Base-by-base conservation (phyloP, 1,140 invertebrate species). In the Drosophila willistoni region DNA sequence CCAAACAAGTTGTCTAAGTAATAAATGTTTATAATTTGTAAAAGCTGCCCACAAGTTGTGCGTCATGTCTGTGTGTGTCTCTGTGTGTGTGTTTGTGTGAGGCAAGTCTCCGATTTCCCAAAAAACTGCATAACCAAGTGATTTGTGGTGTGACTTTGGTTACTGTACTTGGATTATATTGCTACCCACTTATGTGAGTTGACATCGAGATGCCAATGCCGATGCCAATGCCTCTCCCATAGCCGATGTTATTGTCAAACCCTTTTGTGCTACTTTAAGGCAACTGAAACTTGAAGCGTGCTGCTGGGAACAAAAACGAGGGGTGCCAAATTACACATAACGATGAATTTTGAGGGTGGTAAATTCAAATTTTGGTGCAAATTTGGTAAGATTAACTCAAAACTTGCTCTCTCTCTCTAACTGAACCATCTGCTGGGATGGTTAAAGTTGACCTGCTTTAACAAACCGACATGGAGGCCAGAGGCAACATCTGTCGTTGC, bases 21-120 rank as follows among this genome's bases (percentile, higher is more conserved):
- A 71, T 77, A 71, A 64, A 62, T 77, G 79, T 64, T 71, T 71
- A 70, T 73, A 67, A 77, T 70, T 81, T 77, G 66, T 77, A 81
- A 68, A 42, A 36, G 22, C 13, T 14, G 6, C 25, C n/a, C 54
- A 17, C 42, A 44, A 47, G 36, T 39, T 44, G 44, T 67, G 60
- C 69, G 73, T 77, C 54, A 54, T 60, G 25, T 60, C 51, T 64
- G 44, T 19, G 9, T 47, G 44, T 19, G 19, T 22, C 1, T 22
- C 1, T 22, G 19, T 22, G 19, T 59, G 44, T 19, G 9, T 51
- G 17, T 51, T 9, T 22, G 17, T 19, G 44, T 12, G 19, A 9
- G 44, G 1, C 42, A 22, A 73, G 73, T 77, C 61, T 71, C 61
- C 51, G 39, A 77, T 70, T 70, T 71, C 67, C 33, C 73, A 39